phyloP scores from a whole-genome alignment of 2,113 vertebrate species.

The Atlantisia rogersi region DNA sequence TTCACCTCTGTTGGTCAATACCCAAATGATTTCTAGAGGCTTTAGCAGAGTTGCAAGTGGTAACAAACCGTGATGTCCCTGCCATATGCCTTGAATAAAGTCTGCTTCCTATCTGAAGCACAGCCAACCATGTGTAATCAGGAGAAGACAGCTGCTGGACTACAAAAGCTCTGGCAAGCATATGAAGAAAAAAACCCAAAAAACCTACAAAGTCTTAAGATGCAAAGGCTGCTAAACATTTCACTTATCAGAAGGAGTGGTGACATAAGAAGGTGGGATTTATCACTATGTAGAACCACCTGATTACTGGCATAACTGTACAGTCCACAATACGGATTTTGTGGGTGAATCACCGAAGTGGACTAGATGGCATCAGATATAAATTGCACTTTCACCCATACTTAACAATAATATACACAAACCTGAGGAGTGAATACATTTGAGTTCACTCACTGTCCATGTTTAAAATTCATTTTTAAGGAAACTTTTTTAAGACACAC shows the following conservation, averaged over 20 bases:
- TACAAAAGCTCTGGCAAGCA: neutral
- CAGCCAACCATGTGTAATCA: accelerated
- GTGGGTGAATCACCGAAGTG: neutral
- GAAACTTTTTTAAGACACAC: accelerated
- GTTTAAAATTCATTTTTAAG: neutral
- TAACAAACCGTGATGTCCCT: neutral
- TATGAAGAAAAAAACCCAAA: too few relatives aligned
- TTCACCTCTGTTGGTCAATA: neutral
- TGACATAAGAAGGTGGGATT: neutral
- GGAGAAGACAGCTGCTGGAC: neutral
- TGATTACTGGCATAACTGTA: neutral
- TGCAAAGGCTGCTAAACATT: neutral
- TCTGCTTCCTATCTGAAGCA: neutral
- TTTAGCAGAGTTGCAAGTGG: neutral
- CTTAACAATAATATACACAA: neutral
- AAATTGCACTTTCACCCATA: neutral
- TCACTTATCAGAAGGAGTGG: neutral
- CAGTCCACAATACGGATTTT: neutral
- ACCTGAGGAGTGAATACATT: neutral
- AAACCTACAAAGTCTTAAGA: neutral
- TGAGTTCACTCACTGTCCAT: neutral
- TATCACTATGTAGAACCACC: neutral
- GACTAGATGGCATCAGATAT: neutral
- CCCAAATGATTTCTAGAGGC: neutral
- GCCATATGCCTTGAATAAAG: neutral